Evolutionary conservation across 2,888 invertebrate species (phyloP).

Genomic region (Crocallis elinguaria): DNA sequence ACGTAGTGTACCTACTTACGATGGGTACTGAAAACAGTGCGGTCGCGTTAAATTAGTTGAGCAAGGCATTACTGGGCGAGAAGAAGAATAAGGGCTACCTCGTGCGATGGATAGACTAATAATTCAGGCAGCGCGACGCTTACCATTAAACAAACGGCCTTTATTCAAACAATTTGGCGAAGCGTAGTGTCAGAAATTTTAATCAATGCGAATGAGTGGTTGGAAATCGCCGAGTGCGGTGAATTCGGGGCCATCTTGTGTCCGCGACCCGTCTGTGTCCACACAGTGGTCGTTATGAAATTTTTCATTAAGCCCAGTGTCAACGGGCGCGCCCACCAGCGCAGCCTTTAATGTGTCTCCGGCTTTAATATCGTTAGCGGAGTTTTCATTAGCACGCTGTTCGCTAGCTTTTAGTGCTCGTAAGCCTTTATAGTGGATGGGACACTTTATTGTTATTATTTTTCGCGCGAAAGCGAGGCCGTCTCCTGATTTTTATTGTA

Average conservation of each 20-base stretch:
- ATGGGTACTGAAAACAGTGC: too few species aligned
- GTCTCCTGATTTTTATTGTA: constrained; percentile 36
- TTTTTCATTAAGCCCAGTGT: constrained; percentile 69
- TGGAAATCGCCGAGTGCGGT: constrained; percentile 2
- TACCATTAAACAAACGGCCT: too few species aligned
- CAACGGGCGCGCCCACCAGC: constrained; percentile 50
- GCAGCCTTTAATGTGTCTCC: constrained; percentile 44
- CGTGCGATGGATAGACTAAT: too few species aligned
- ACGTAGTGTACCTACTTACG: too few species aligned
- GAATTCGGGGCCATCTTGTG: constrained; percentile 37
- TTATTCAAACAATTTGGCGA: constrained; percentile 7
- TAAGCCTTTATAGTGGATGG: constrained; percentile 58
- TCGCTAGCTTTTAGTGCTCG: constrained; percentile 58
- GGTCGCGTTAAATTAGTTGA: too few species aligned
- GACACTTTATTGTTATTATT: constrained; percentile 60
- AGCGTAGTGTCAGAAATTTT: constrained; percentile 4
- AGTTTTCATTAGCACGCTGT: constrained; percentile 67
- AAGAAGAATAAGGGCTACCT: too few species aligned
- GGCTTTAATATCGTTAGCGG: constrained; percentile 58
- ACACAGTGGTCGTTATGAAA: constrained; percentile 59
- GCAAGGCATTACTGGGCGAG: too few species aligned
- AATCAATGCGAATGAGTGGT: constrained; percentile 12
- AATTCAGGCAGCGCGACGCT: too few species aligned
- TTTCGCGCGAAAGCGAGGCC: constrained; percentile 32
- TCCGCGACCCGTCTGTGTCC: constrained; percentile 43